Conservation (phyloP, 2,113 vertebrate species). For the Leucosticte australis region DNA sequence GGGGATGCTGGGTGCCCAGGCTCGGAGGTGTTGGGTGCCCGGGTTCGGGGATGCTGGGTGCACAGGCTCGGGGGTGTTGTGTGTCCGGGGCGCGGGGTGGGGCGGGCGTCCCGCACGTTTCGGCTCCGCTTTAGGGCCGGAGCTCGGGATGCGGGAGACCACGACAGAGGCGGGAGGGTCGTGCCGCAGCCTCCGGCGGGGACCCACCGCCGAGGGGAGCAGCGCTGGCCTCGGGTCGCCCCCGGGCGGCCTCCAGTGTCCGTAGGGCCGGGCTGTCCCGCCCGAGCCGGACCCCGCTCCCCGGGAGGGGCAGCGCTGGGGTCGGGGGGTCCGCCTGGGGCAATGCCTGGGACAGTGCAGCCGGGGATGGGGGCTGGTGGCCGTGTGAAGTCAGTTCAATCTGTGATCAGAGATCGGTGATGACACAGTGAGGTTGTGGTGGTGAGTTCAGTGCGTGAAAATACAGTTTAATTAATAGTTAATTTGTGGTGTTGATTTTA, state of each 20-base stretch:
- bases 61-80: neutral
- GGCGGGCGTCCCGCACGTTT: too few species aligned
- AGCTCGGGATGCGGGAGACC: neutral
- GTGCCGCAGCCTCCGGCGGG: neutral
- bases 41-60: too few species aligned
- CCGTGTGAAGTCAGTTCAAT: fast-evolving
- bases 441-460: neutral
- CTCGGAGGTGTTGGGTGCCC: too few species aligned
- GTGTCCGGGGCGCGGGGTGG: too few species aligned
- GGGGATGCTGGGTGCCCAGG: neutral
- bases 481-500: slow-evolving; percentile 21
- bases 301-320: neutral
- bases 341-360: neutral
- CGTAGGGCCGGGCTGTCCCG: neutral
- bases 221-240: too few species aligned
- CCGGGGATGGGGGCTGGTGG: neutral
- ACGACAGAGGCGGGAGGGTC: too few species aligned
- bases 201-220: neutral
- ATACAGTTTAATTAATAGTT: neutral
- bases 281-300: neutral
- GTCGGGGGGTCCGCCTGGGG: neutral
- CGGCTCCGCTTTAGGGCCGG: neutral
- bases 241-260: neutral
- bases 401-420: neutral
- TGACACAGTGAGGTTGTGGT: fast-evolving